These are phyloP conservation scores for Spodoptera exigua DNA, from an alignment of 2,888 invertebrate genomes.

Conservation along the genomic window DNA sequence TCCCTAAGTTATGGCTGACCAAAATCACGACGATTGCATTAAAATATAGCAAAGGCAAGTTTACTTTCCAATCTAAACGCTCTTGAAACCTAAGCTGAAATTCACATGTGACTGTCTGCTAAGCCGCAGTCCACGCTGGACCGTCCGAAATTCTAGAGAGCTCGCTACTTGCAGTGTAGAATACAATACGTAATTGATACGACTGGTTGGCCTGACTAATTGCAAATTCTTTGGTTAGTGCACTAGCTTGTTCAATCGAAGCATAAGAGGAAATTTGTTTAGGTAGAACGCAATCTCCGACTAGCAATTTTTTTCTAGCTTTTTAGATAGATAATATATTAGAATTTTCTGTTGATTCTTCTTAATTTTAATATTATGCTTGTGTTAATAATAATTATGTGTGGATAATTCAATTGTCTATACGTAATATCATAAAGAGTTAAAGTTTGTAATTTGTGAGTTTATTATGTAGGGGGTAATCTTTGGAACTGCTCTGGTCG, in stretches of 20 bases:
- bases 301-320: too few relatives aligned
- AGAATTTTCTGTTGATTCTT: too few relatives aligned
- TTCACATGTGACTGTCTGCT: conserved; percentile 24
- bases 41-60: neutral
- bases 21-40: conserved; percentile 37
- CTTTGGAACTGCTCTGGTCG: too few relatives aligned
- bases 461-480: too few relatives aligned
- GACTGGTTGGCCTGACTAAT: conserved; percentile 9
- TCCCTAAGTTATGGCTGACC: too few relatives aligned
- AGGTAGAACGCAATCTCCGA: too few relatives aligned
- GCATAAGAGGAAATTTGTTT: neutral
- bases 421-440: too few relatives aligned
- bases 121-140: conserved; percentile 18
- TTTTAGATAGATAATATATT: too few relatives aligned
- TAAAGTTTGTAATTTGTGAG: too few relatives aligned
- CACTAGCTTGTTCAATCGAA: conserved; percentile 9
- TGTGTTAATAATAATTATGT: conserved; percentile 1
- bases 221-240: conserved; percentile 25
- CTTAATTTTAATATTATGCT: too few relatives aligned
- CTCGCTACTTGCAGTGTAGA: conserved; percentile 7
- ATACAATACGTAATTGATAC: conserved; percentile 13
- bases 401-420: too few relatives aligned
- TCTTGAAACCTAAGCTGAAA: conserved; percentile 5
- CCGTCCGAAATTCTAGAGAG: conserved; percentile 2
- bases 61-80: conserved; percentile 10